Percentiles rank a stretch among this genome's conserved stretches.
phyloP scores from a whole-genome alignment of 2,797 vertebrate species.

The Loriculus beryllinus region DNA sequence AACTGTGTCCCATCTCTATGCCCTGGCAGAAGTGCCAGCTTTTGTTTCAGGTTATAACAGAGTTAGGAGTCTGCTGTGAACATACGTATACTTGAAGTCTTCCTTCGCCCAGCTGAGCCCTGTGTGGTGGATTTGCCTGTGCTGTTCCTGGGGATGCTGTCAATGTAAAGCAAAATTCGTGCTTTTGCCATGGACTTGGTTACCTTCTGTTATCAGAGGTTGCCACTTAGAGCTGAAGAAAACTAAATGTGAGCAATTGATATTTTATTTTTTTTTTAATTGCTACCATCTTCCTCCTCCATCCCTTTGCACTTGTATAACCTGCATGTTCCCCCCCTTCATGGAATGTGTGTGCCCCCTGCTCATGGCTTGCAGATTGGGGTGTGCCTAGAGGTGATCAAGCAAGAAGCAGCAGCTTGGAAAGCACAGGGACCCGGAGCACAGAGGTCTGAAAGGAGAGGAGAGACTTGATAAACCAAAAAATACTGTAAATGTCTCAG shows the following conservation, averaged over 20 bases:
- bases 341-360: rapidly evolving
- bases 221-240: not conserved
- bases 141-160: not conserved
- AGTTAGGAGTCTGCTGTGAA: not conserved
- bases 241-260: rapidly evolving
- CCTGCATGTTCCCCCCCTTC: rapidly evolving
- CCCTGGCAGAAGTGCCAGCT: not conserved
- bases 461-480: not conserved
- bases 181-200: rapidly evolving
- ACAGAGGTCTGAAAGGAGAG: not conserved
- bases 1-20: not conserved
- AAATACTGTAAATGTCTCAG: not conserved
- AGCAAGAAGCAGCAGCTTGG: not conserved
- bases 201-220: not conserved
- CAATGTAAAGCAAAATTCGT: not conserved
- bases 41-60: not conserved
- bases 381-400: not conserved
- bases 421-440: not conserved
- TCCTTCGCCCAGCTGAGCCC: not conserved
- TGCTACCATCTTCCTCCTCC: not conserved
- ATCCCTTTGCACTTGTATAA: not conserved
- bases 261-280: not conserved
- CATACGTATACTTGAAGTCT: rapidly evolving
- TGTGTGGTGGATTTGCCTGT: rapidly evolving
- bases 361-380: rapidly evolving